phyloP scores from a whole-genome alignment of 2,888 invertebrate genomes.

The Gastracanthus pulcherrimus region DNA sequence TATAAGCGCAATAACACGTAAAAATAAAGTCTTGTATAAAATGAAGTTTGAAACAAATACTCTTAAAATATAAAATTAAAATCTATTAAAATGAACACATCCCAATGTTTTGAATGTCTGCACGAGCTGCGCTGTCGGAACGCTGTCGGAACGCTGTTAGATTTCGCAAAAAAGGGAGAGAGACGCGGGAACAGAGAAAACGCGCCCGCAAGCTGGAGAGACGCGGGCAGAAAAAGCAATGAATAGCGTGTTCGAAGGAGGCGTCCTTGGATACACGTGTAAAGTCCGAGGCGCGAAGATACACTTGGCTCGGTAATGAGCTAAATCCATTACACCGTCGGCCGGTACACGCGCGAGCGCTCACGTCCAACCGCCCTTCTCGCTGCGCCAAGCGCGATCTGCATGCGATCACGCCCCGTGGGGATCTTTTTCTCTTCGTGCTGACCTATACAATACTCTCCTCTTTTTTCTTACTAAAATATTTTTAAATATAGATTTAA shows the following conservation, averaged over 20 bases:
- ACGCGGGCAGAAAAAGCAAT: constrained; percentile 13
- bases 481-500: not conserved
- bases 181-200: not conserved
- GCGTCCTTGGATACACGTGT: constrained; percentile 62
- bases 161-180: not conserved
- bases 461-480: too few species aligned
- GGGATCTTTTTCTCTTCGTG: not conserved
- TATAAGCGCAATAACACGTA: too few species aligned
- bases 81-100: not conserved
- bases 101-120: not conserved
- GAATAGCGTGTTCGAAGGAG: constrained; percentile 57
- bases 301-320: constrained; percentile 65
- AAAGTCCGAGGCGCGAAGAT: constrained; percentile 62
- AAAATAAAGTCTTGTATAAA: too few species aligned
- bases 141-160: too few species aligned
- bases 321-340: constrained; percentile 68
- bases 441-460: too few species aligned
- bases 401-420: not conserved
- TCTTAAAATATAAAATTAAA: too few species aligned
- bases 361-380: constrained; percentile 8
- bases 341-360: not conserved
- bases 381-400: not conserved
- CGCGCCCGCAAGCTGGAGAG: not conserved
- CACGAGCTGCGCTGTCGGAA: not conserved
- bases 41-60: too few species aligned